Evolutionary conservation across 1,140 invertebrate genomes (phyloP).

Genomic region (Paralvinella palmiformis): DNA sequence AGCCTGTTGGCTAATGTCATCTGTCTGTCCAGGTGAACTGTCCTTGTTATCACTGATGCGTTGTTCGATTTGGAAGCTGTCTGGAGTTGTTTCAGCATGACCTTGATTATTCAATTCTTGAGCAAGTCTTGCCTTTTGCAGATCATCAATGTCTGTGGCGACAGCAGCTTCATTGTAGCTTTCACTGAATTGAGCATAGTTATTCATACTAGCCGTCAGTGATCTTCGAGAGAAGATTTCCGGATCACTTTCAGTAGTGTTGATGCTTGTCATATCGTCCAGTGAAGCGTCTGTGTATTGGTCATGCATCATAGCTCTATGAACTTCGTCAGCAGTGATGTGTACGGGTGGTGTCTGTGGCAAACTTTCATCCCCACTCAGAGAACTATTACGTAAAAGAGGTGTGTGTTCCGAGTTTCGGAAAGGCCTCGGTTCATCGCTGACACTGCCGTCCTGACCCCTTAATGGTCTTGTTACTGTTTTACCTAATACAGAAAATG

Average conservation of each 20-base stretch:
- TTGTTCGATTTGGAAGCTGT: no score
- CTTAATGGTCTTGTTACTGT: no score
- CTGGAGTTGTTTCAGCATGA: no score
- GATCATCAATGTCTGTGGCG: no score
- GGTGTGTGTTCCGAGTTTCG: background rate
- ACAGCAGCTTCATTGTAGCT: background rate
- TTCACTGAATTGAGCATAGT: background rate
- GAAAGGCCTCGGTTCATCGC: background rate
- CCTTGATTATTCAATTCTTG: no score
- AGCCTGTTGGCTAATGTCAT: no score
- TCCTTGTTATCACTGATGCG: no score
- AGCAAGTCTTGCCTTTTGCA: no score
- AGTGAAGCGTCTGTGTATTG: background rate
- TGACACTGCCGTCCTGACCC: no score
- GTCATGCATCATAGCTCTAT: background rate
- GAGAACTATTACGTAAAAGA: background rate
- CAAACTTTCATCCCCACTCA: background rate
- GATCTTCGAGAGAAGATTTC: background rate
- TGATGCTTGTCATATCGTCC: background rate
- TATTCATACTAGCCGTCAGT: background rate
- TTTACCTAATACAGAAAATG: no score
- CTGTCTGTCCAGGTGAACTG: no score
- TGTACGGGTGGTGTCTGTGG: background rate
- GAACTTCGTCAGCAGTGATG: background rate
- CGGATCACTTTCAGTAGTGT: background rate